Evolutionary conservation across 2,888 invertebrate genomes (phyloP).

Genomic region (Venusia cambrica): DNA sequence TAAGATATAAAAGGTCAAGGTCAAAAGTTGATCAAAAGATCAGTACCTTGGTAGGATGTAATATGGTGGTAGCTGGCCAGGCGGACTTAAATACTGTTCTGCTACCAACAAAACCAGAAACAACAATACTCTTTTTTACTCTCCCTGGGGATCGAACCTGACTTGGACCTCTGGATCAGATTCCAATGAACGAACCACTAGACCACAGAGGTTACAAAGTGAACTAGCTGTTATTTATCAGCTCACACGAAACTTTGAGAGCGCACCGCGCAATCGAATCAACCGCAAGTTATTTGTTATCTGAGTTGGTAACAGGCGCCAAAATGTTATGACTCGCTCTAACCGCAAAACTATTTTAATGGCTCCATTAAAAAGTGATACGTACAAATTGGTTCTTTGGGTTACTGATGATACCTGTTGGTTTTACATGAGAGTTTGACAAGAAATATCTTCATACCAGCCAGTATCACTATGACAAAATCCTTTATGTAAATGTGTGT

Average conservation of each 20-base stretch:
- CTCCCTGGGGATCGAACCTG: too few species aligned
- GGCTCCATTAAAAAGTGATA: conserved; percentile 74
- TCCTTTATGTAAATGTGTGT: too few species aligned
- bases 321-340: conserved; percentile 60
- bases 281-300: conserved; percentile 67
- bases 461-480: conserved; percentile 40
- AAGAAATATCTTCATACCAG: conserved; percentile 53
- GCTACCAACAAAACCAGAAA: too few species aligned
- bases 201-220: too few species aligned
- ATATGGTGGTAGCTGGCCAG: too few species aligned
- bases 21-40: too few species aligned
- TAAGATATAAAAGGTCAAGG: too few species aligned
- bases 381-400: conserved; percentile 66
- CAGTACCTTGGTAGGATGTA: too few species aligned
- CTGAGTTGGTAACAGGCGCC: conserved; percentile 52
- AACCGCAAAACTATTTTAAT: conserved; percentile 73
- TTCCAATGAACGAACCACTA: too few species aligned
- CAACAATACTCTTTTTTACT: too few species aligned
- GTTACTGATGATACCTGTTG: conserved; percentile 39
- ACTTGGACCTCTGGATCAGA: too few species aligned
- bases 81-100: too few species aligned
- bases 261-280: conserved; percentile 44
- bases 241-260: conserved; percentile 29
- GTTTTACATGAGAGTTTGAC: conserved; percentile 40
- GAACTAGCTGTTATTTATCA: conserved; percentile 1